Evolutionary conservation across 2,113 vertebrate genomes (phyloP), one percentile per base, ranked within the genome.

Genomic region (Numenius arquata): DNA sequence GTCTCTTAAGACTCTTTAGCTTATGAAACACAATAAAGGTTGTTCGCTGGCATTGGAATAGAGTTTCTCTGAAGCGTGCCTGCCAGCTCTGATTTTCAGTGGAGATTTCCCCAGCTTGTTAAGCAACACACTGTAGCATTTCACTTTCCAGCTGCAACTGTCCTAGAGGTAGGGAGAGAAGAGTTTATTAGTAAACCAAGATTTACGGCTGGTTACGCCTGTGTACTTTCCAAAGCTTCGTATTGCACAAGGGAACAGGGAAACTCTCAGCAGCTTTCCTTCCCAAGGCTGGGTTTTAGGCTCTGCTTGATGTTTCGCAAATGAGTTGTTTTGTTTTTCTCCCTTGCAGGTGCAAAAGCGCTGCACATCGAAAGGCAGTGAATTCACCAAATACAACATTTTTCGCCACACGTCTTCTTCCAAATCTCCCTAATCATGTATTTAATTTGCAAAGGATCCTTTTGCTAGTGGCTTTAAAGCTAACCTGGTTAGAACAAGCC

Each of bases 361-460:
- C 63, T 4, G 0, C 3, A 3, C 0, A 0, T 15, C 0, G 0
- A 63, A 75, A 68, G 53, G 63, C 11, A 6, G 8, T 0, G 0
- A 45, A 43, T 47, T 9, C 36, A 83, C 48, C 53, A 8, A 85
- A 59, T 1, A 0, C 32, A 8, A 16, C 7, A 0, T 22, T 70
- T 75, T 10, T 0, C 41, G 3, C 41, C 1, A 0, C 0, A 0
- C 2, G 0, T 56, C n/a, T 41, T 32, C 25, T 85, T 63, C 79
- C 63, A 61, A 19, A 70, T 73, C 91, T 41, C 20, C 3, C 0
- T 6, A 23, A 14, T 26, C 11, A 1, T 1, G 4, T 1, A 0
- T 88, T 36, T 48, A 20, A 41, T 66, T 22, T 53, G 48, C 63
- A 89, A 66, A 82, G 61, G 50, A 41, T 66, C 27, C 9, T 68